These are phyloP conservation scores for Nasonia oneida DNA, from an alignment of 2,888 invertebrate genomes.

Conservation along the genomic window DNA sequence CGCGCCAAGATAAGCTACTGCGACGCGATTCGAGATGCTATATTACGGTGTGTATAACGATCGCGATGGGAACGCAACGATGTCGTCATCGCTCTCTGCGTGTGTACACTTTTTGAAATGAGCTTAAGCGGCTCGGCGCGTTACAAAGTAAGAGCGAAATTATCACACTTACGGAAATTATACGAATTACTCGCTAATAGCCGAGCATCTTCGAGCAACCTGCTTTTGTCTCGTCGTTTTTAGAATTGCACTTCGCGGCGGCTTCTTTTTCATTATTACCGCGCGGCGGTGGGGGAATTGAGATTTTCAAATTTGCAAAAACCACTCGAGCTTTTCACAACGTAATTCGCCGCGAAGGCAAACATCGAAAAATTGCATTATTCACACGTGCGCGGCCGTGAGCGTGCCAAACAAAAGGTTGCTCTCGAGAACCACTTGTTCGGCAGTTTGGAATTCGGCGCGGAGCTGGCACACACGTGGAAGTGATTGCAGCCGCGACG, in stretches of 20 bases:
- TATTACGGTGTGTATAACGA: neutral
- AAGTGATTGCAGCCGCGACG: slow-evolving; percentile 13
- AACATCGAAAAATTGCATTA: neutral
- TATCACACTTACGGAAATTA: slow-evolving; percentile 43
- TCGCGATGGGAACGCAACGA: neutral
- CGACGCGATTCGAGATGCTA: neutral
- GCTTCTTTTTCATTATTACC: slow-evolving; percentile 31
- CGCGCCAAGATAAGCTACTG: slow-evolving; percentile 24
- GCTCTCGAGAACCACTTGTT: slow-evolving; percentile 44
- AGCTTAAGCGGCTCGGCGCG: neutral
- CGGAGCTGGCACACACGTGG: neutral
- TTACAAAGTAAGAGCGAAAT: slow-evolving; percentile 44
- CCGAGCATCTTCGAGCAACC: slow-evolving; percentile 16
- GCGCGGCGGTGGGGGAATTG: neutral
- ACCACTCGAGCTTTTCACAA: neutral
- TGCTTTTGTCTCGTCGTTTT: slow-evolving; percentile 6
- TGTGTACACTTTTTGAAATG: neutral
- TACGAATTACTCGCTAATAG: slow-evolving; percentile 49
- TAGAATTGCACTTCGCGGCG: slow-evolving; percentile 4
- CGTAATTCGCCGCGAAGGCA: neutral
- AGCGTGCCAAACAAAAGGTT: neutral
- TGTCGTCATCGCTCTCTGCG: neutral
- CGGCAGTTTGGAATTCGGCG: slow-evolving; percentile 39
- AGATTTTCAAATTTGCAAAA: neutral
- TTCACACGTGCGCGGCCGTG: too few relatives aligned